phyloP scores from a whole-genome alignment of 2,888 invertebrate species.

The Mythimna vitellina region DNA sequence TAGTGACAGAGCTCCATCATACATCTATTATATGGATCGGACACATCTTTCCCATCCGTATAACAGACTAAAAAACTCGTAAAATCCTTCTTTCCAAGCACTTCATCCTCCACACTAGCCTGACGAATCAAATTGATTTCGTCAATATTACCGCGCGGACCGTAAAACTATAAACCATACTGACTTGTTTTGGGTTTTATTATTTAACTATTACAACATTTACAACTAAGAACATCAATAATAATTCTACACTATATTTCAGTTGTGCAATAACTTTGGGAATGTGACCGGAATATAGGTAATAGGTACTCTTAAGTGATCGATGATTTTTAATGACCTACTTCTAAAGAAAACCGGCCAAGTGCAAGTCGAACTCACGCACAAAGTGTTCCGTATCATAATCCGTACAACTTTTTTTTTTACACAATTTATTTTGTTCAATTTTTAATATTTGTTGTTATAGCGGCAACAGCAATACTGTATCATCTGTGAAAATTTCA shows the following conservation, averaged over 20 bases:
- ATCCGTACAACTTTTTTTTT: too few species aligned
- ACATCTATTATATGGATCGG: too few species aligned
- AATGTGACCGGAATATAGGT: neutral
- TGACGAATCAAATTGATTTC: conserved; percentile 59
- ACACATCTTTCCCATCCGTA: neutral
- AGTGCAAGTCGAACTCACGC: too few species aligned
- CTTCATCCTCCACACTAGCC: conserved; percentile 23
- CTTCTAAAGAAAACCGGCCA: neutral
- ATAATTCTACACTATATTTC: conserved; percentile 5
- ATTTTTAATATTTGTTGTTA: too few species aligned
- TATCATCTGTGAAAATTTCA: too few species aligned
- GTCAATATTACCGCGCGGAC: conserved; percentile 36
- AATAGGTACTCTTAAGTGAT: neutral
- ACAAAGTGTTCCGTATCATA: too few species aligned
- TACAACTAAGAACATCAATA: conserved; percentile 34
- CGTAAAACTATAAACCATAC: conserved; percentile 48
- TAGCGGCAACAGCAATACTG: too few species aligned
- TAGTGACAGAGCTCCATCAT: too few species aligned
- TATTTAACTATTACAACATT: conserved; percentile 39
- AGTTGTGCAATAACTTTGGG: conserved; percentile 5
- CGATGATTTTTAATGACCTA: neutral
- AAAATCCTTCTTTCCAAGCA: conserved; percentile 12
- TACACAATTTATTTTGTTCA: too few species aligned
- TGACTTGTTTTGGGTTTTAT: conserved; percentile 46
- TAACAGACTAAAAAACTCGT: conserved; percentile 2